Base-by-base conservation (phyloP, 2,888 invertebrate genomes). In the Homarus gammarus region DNA sequence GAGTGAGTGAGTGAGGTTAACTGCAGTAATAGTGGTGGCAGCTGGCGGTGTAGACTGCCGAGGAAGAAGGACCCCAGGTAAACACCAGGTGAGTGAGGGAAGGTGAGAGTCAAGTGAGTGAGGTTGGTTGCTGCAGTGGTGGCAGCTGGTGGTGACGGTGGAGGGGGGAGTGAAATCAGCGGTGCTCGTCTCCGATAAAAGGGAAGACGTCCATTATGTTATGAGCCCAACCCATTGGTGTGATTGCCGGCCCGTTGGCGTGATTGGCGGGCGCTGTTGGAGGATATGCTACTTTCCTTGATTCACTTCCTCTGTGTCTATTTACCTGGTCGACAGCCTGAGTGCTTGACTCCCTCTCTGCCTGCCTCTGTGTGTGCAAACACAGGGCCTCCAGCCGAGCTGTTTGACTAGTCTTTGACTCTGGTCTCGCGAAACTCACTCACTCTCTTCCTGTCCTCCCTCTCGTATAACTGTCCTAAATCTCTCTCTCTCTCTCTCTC, bases 181-280 rank as follows among this genome's bases (percentile, higher is more conserved):
- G 38, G 38, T 40, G 38, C 38, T 38, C 73, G 12, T n/a, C 18
- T 22, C 5, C 18, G 38, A 38, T 73, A 73, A 73, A 73, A 73
- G 73, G 38, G 22, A 6, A n/a, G 73, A 22, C 36, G 73, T 73
- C 38, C 73, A 73, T 73, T 73, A 73, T 40, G 73, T 73, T 73
- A 73, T 73, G 73, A 73, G 38, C 38, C 38, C 18, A n/a, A n/a
- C 22, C 73, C 73, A 73, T 73, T 38, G 73, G 36, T 73, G 18
- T 73, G 73, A 73, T 73, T 73, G 73, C 27, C 31, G 31, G 31
- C 27, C 33, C 31, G 22, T 18, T 49, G 49, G 49, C 15, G 49
- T 49, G n/a, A n/a, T n/a, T n/a, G n/a, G 44, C 12, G 6, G 44
- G 44, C 44, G 44, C 44, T 44, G 44, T 12, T 44, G 6, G 6